phyloP scores from a whole-genome alignment of 1,140 invertebrate genomes.

The Pararge aegeria region DNA sequence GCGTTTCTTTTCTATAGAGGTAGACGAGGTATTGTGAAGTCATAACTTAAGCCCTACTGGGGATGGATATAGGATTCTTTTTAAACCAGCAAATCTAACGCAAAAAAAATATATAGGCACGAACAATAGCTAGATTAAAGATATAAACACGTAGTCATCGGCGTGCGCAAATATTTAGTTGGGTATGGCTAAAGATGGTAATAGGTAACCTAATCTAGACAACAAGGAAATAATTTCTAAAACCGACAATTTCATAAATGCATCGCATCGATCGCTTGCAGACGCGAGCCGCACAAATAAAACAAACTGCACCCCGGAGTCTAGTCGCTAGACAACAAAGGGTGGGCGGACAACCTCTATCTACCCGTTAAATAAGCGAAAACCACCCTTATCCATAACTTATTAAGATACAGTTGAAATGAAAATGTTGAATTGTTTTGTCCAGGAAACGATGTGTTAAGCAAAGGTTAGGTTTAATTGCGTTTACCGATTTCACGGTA shows the following conservation, averaged over 20 bases:
- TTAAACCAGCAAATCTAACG: too few species aligned
- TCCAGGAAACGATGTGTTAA: constrained; percentile 67
- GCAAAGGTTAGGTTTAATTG: constrained; percentile 69
- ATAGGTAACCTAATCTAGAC: too few species aligned
- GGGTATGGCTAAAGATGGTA: not conserved
- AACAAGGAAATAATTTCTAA: constrained; percentile 25
- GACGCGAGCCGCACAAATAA: constrained; percentile 58
- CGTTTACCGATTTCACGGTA: constrained; percentile 68
- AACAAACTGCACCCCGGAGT: constrained; percentile 68
- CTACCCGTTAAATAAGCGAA: constrained; percentile 20
- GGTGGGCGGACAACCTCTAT: constrained; percentile 47
- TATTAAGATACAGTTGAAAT: constrained; percentile 18
- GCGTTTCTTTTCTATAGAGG: too few species aligned
- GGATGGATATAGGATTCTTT: too few species aligned
- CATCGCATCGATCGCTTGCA: constrained; percentile 60
- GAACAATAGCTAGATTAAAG: too few species aligned
- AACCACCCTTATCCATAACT: constrained; percentile 20
- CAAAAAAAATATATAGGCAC: too few species aligned
- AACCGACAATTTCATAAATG: constrained; percentile 48
- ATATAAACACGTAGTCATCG: too few species aligned
- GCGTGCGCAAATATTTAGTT: too few species aligned
- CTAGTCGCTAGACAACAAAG: constrained; percentile 75
- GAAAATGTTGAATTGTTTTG: constrained; percentile 20
- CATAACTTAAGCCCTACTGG: too few species aligned
- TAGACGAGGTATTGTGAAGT: too few species aligned